Base-by-base conservation (phyloP, 2,113 vertebrate species). In the Chionodraco myersi region DNA sequence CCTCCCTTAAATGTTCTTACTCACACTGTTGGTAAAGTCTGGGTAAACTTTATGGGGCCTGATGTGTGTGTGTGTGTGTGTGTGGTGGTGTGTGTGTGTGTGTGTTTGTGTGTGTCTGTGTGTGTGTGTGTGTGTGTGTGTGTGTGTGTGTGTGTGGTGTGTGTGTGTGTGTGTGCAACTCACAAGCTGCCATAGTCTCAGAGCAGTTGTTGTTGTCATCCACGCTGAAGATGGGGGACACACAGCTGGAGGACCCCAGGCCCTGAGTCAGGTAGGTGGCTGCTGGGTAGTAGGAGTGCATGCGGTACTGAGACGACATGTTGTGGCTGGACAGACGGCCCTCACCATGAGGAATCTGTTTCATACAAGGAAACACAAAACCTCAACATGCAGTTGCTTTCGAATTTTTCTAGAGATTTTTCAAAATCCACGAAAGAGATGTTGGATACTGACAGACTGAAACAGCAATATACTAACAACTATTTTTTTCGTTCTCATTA, bases 281-380 rank as follows among this genome's bases (percentile, higher is more conserved):
- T 1, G 95, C 91, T 0, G 97, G 94, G 77, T 99, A 98, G 88
- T 97, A 99, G 30, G 97, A 96, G 64, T 97, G 97, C 97, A 99
- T 96, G 83, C 90, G 93, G 92, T 98, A 99, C 94, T 97, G 97
- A 15, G 97, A 95, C 58, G 95, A 88, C 92, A 97, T 2, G 0
- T 93, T 58, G 3, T 97, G 97, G 80, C 93, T 76, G 1, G 94
- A 72, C 81, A 96, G 79, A 10, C 92, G 93, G 63, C 94, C 93
- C 54, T 99, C 97, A 6, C 92, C 74, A 34, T 86, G 94, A 52
- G 97, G 96, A 94, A 97, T 93, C 96, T 97, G 95, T 75, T 91
- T 84, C 15, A 85, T 16, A 48, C 18, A 21, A 49, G 77, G 80
- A 10, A 21, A 71, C 41, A 79, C 21, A 85, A 16, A 26, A 34